Evolutionary conservation across 1,140 invertebrate species (phyloP).

Genomic region (Anastrepha ludens): DNA sequence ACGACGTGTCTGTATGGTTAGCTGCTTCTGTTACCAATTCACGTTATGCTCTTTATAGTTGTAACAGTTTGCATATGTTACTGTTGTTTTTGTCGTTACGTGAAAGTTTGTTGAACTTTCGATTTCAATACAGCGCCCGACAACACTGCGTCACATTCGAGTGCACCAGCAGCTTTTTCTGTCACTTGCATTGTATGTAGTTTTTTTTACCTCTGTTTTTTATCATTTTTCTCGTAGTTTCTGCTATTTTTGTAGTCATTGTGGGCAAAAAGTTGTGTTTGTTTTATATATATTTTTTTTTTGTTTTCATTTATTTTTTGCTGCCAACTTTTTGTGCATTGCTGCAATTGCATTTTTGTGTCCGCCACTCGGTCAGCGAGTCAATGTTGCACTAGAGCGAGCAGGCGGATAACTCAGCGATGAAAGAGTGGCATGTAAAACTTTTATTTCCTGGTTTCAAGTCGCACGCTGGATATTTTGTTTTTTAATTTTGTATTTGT

Average conservation of each 20-base stretch:
- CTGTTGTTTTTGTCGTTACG: slow-evolving; percentile 60
- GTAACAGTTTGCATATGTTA: background rate
- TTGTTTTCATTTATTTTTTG: background rate
- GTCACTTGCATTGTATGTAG: background rate
- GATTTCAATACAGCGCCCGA: slow-evolving; percentile 62
- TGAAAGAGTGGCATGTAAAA: background rate
- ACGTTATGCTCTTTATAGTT: slow-evolving; percentile 8
- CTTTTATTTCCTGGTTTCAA: slow-evolving; percentile 8
- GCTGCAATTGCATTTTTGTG: background rate
- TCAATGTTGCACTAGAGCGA: slow-evolving; percentile 62
- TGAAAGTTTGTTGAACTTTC: slow-evolving; percentile 73
- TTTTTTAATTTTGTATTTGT: too few relatives aligned
- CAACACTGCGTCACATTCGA: background rate
- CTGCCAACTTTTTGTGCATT: slow-evolving; percentile 12
- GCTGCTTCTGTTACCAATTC: slow-evolving; percentile 14
- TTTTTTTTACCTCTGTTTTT: slow-evolving; percentile 19
- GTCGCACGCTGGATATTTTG: background rate
- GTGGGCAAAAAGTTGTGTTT: background rate
- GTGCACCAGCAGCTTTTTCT: background rate
- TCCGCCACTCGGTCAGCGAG: slow-evolving; percentile 71
- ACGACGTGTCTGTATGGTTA: background rate
- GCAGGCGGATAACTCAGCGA: background rate
- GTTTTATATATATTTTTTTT: too few relatives aligned
- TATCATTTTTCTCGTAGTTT: slow-evolving; percentile 11
- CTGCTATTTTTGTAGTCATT: slow-evolving; percentile 18